Evolutionary conservation across 2,888 invertebrate species (phyloP), one percentile per base, ranked within the genome.

Genomic region (Troides helena): DNA sequence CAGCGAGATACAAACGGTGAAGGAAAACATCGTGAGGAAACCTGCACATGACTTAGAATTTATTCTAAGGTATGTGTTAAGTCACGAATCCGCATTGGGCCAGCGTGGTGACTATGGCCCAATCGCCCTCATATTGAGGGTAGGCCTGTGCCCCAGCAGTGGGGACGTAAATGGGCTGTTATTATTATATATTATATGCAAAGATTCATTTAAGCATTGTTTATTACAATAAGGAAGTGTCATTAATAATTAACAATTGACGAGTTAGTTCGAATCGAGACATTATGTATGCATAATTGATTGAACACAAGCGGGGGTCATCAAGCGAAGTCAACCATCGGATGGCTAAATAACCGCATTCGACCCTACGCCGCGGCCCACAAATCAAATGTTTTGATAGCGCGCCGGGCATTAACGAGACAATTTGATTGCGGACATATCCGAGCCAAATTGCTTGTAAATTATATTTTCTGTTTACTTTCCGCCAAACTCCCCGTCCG

Each of bases 371-470:
- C 79, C 71, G 75, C 74, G 73, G 81, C 83, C 91, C 90, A 92
- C 92, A 92, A 92, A 92, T 92, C 92, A 92, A 92, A 92, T 92
- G 92, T 92, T 92, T 90, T 92, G 90, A 92, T 92, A 92, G 90
- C 90, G 85, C 88, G 88, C 81, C 82, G 87, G 66, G 89, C 88
- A 91, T 91, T 92, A 92, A 92, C 92, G 92, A 92, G 92, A 92
- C 92, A 92, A 92, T 92, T 92, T 92, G 92, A 92, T 92, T 92
- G 91, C 92, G 90, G 90, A 91, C 92, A 90, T 91, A 92, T 92
- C 89, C 90, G 84, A 88, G 88, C 87, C 86, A 92, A 92, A 92
- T 92, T 92, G 92, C 92, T 92, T 89, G 89, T 91, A 92, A 92
- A 92, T 92, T 92, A 92, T 92, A 92, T 92, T 92, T 91, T 92